Evolutionary conservation across 2,888 invertebrate species (phyloP), one percentile per base, ranked within the genome.

Genomic region (Campoplex nolae): DNA sequence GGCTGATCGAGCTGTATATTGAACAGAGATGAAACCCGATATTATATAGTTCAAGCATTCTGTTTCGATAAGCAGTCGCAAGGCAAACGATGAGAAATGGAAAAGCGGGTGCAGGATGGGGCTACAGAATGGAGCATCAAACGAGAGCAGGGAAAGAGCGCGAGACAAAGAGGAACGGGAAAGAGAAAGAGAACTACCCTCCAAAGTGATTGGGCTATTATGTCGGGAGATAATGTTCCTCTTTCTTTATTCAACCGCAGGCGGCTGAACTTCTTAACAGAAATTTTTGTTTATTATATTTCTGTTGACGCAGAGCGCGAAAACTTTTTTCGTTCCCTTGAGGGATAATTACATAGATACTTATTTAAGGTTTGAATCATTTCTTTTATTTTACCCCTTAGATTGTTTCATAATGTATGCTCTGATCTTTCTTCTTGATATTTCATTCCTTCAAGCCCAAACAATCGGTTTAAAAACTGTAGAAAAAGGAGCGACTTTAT

Each of bases 131-230:
- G 42, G 48, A 38, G 73, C 71, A 80, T 48, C 71, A 65, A 76
- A 51, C n/a, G 48, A 56, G 78, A 71, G 42, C 32, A 16, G 58
- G 28, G 28, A 28, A 23, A 28, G 13, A 28, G 58, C 9, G 62
- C 71, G 58, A 71, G 51, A 65, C 13, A n/a, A 16, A 45, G 73
- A 65, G n/a, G n/a, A 42, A n/a, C 42, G 68, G 42, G 56, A 45
- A 42, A 56, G 35, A 18, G 58, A 68, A 56, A 79, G 65, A 54
- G 23, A 28, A 48, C 77, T n/a, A 54, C 18, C 28, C 65, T 81
- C 48, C 81, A 77, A 81, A 77, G 81, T 85, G 81, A 85, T 85
- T 85, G 82, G 62, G 71, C 67, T 74, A 78, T 77, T 82, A 77
- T 58, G 77, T 73, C 58, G 65, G 51, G 58, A 73, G 65, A 74